phyloP scores from a whole-genome alignment of 2,888 invertebrate species.

The Epistrophella euchroma region DNA sequence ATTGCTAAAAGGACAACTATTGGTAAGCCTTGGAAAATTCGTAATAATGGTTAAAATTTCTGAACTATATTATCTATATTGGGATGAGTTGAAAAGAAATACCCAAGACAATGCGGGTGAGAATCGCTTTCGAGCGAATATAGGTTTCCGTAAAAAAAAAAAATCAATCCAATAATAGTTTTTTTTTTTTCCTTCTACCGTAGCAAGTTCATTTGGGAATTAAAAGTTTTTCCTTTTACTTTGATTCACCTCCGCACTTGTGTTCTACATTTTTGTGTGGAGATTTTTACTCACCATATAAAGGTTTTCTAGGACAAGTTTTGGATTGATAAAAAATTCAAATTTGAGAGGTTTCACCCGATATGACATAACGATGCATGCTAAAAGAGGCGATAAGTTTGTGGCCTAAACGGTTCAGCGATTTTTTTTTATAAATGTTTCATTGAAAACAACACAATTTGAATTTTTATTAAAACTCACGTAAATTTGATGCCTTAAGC shows the following conservation, averaged over 20 bases:
- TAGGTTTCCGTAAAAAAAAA: constrained; percentile 22
- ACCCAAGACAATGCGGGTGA: background rate
- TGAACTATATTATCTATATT: too few relatives aligned
- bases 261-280: constrained; percentile 6
- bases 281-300: background rate
- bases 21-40: too few relatives aligned
- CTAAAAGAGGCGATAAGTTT: background rate
- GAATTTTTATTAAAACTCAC: background rate
- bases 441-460: background rate
- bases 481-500: too few relatives aligned
- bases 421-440: background rate
- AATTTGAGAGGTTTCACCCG: background rate
- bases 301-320: background rate
- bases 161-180: constrained; percentile 51
- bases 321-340: background rate
- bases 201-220: constrained; percentile 44
- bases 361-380: too few relatives aligned
- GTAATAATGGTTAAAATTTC: too few relatives aligned
- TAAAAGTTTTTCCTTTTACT: constrained; percentile 35
- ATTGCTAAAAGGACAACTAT: too few relatives aligned
- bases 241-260: constrained; percentile 34
- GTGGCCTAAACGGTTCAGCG: background rate
- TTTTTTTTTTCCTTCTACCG: background rate
- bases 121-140: constrained; percentile 6
- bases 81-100: background rate